Conservation (phyloP, 2,888 invertebrate species). For the Elysia crispata region DNA sequence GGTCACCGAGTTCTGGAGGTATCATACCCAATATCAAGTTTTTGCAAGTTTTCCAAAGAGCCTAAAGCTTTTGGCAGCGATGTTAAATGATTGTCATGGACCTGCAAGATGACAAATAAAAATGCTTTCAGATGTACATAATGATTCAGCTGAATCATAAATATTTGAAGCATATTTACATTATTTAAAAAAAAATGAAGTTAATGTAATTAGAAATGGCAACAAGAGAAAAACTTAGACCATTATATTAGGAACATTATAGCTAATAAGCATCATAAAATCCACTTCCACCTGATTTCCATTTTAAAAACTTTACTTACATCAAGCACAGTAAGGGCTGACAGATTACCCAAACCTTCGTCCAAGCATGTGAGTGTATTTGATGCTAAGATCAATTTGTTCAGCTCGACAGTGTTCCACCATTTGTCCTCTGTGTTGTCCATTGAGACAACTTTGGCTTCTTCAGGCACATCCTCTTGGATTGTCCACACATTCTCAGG, state of each 20-base stretch:
- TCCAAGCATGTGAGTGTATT: conserved; percentile 75
- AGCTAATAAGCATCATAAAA: no score
- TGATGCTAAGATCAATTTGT: conserved; percentile 83
- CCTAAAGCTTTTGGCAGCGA: conserved; percentile 86
- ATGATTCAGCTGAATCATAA: no score
- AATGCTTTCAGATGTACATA: no score
- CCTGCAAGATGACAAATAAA: conserved; percentile 78
- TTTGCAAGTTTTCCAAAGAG: conserved; percentile 81
- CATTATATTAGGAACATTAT: no score
- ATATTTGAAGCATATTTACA: no score
- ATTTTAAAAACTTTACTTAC: conserved; percentile 65
- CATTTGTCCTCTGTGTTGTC: conserved; percentile 76
- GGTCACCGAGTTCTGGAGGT: no score
- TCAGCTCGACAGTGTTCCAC: conserved; percentile 89
- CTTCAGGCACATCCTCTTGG: conserved; percentile 77
- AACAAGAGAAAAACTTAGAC: no score
- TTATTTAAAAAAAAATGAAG: no score
- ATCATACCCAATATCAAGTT: conserved; percentile 74
- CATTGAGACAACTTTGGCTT: conserved; percentile 74
- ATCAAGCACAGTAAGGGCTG: conserved; percentile 77
- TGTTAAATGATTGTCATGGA: conserved; percentile 89
- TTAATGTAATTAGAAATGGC: no score
- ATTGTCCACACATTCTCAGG: conserved; percentile 77
- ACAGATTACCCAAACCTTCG: conserved; percentile 75
- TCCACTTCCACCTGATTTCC: no score